Percentiles rank a stretch among this genome's conserved stretches.
These are phyloP conservation scores for Drosophila oshimai DNA, from an alignment of 1,140 invertebrate genomes.

Conservation along the genomic window DNA sequence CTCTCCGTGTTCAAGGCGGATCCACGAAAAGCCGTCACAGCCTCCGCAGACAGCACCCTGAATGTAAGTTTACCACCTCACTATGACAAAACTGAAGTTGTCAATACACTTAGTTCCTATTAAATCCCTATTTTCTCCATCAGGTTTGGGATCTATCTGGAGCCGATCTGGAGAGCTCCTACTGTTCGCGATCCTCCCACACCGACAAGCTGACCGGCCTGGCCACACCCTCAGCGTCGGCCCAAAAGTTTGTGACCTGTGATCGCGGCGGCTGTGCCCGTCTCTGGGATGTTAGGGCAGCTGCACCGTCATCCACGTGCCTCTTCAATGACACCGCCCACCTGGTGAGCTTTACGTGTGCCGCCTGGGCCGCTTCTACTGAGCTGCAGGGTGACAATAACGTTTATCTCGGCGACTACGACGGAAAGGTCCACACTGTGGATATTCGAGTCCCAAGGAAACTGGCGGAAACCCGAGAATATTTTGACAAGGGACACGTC, in stretches of 20 bases:
- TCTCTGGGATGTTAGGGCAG: constrained; percentile 56
- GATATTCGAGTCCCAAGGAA: constrained; percentile 47
- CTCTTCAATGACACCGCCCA: constrained; percentile 42
- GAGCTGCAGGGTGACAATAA: constrained; percentile 45
- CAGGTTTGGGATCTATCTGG: constrained; percentile 63
- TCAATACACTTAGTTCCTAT: not conserved
- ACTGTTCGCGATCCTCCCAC: constrained; percentile 32
- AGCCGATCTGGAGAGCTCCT: constrained; percentile 45
- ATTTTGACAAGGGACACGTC: constrained; percentile 34
- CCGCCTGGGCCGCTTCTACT: constrained; percentile 39
- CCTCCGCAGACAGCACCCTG: constrained; percentile 34
- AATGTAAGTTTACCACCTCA: constrained; percentile 35
- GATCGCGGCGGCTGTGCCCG: constrained; percentile 59
- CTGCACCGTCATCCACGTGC: constrained; percentile 38
- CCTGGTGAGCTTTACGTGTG: constrained; percentile 44
- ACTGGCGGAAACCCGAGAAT: constrained; percentile 19
- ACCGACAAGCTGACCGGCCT: constrained; percentile 50
- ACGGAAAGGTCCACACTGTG: constrained; percentile 56
- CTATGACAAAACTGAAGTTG: no score
- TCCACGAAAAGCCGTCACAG: constrained; percentile 30
- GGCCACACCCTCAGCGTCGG: constrained; percentile 17
- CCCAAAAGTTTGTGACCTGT: constrained; percentile 49
- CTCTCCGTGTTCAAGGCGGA: constrained; percentile 41
- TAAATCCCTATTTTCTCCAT: not conserved
- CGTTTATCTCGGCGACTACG: constrained; percentile 57